Evolutionary conservation across 2,888 invertebrate genomes (phyloP), one percentile per base, ranked within the genome.

Genomic region (Tachina grossa): DNA sequence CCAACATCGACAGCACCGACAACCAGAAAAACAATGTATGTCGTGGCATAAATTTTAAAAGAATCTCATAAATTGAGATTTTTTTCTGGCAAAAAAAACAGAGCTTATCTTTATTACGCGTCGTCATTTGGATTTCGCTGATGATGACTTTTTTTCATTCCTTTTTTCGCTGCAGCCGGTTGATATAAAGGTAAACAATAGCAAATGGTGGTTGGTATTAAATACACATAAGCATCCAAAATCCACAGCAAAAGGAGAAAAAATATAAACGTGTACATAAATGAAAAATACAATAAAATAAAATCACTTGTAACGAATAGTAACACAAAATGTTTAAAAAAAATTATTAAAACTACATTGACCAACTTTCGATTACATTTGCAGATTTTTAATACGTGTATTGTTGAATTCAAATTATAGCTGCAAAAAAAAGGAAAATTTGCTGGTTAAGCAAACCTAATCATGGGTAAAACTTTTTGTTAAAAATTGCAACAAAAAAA

Each of bases 61-160:
- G 87, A 84, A 82, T 87, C 85, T 85, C 87, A 87, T 88, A 87
- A 87, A 88, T 87, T 84, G 65, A 77, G 84, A 82, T 86, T 87
- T 86, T 84, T 85, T 51, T 5, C n/a, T 1, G 6, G 9, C 19
- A 10, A 55, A 22, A 55, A 55, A 55, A 85, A 80, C 77, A 82
- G 78, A 84, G 88, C 88, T 88, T 87, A 88, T 88, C 88, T 88
- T 88, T 88, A 87, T 87, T 88, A 87, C 86, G 83, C 85, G 87
- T 87, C 86, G 83, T 85, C 87, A 87, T 87, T 84, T 87, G 84
- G 86, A 86, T 88, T 88, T 87, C 74, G 88, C 87, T 87, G 87
- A 87, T 87, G 87, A 87, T 85, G 87, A 61, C 5, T 31, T 39
- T n/a, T 31, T 19, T 55, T 47, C 31, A 31, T 31, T 79, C 47